Base-by-base conservation (phyloP, 2,797 vertebrate genomes). In the Poliocrania exsul region DNA sequence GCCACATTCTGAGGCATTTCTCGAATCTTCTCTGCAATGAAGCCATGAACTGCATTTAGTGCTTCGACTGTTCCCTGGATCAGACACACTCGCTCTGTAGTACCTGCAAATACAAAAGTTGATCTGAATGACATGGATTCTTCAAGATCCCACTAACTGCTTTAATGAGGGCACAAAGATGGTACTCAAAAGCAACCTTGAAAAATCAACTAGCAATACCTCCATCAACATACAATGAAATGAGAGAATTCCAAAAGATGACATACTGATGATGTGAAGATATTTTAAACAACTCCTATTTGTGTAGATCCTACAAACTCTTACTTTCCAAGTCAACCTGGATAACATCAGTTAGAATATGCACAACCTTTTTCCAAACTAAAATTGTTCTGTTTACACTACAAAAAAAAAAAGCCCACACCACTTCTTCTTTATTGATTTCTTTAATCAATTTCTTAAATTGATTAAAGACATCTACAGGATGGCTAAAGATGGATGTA, bases 1-100 rank as follows among this genome's bases (percentile, higher is more conserved):
- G 99, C 99, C 97, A 99, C 99, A 86, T 99, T 99, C 98, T 99
- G 99, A 96, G 99, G 99, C 99, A 99, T 99, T 98, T 99, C 99
- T 18, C 99, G 98, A 93, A 99, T 99, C 97, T 99, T 99, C 98
- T 99, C 99, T 46, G 99, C 99, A 81, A 99, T 99, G 97, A 99
- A 99, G 98, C 99, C 99, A 98, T 99, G 99, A 96, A 99, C 99
- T 60, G 99, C 99, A 97, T 99, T 99, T 95, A 99, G 98, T 74
- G 99, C 99, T 98, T 99, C 99, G 49, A 99, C 99, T 73, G 99
- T 99, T 98, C 99, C 99, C 98, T 99, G 99, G 98, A 99, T 99
- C 98, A 99, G 98, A 98, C 99, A 99, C 95, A 99, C 99, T 40
- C 99, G 98, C 95, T 99, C 99, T 97, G 99, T 99, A 96, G 99